A percentile compares a stretch with the other conserved stretches of the same genome.
Conservation (phyloP, 1,140 invertebrate genomes). For the Lasaia peninsularis region DNA sequence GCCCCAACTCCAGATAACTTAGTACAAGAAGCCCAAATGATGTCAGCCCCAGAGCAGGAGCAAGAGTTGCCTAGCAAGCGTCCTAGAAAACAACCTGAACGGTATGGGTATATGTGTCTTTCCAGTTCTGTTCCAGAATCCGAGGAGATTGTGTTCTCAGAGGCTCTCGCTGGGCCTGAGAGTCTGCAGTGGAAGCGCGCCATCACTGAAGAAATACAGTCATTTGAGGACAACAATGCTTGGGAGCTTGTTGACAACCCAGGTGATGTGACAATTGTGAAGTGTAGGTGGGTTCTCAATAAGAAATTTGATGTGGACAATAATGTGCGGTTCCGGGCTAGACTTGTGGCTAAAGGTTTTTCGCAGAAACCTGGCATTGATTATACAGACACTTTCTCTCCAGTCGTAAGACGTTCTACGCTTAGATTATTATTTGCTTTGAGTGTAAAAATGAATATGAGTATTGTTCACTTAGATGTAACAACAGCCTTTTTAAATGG, state of each 20-base stretch:
- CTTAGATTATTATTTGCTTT: slow-evolving; percentile 25
- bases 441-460: slow-evolving; percentile 18
- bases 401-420: slow-evolving; percentile 22
- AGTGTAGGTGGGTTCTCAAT: slow-evolving; percentile 24
- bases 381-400: slow-evolving; percentile 18
- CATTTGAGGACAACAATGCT: slow-evolving; percentile 43
- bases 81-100: slow-evolving; percentile 16
- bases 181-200: slow-evolving; percentile 26
- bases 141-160: slow-evolving; percentile 1
- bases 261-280: slow-evolving; percentile 34
- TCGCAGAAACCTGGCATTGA: slow-evolving; percentile 21
- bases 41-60: slow-evolving; percentile 8
- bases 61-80: slow-evolving; percentile 12
- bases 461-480: slow-evolving; percentile 23
- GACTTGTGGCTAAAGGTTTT: slow-evolving; percentile 22
- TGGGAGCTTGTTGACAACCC: slow-evolving; percentile 47
- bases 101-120: slow-evolving; percentile 22
- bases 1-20: not conserved
- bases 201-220: slow-evolving; percentile 36
- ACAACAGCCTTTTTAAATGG: slow-evolving; percentile 24
- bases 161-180: slow-evolving; percentile 18
- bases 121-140: slow-evolving; percentile 19
- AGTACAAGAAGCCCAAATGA: not conserved
- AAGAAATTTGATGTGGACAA: slow-evolving; percentile 17
- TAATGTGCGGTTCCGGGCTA: slow-evolving; percentile 13